Evolutionary conservation across 2,797 vertebrate genomes (phyloP), one percentile per base, ranked within the genome.

Genomic region (Molossus molossus): DNA sequence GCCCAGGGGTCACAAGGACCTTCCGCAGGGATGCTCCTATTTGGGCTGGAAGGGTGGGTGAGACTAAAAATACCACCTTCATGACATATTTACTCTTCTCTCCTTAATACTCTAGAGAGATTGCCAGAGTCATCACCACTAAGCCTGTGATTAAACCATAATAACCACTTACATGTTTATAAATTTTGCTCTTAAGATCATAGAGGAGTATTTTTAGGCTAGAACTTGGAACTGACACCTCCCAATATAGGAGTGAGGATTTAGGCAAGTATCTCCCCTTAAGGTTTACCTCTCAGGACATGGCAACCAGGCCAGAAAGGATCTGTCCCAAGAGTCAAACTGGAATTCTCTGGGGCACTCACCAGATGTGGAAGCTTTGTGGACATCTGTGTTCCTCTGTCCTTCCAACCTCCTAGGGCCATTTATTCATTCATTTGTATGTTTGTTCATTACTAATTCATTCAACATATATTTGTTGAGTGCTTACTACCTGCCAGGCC

Each of bases 141-240:
- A 95, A 96, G 96, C 97, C 90, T 79, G 94, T 60, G 97, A 97
- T 96, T 96, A 97, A 97, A 96, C 95, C 94, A 60, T 97, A 97
- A 97, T 94, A 94, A 97, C 96, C 81, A 76, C 96, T 96, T 97
- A 77, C 93, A 72, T 40, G 37, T 93, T 97, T 93, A 94, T 97
- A 94, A 97, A 96, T 85, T 93, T 92, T 58, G 90, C 92, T 90
- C 97, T 96, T 87, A 93, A 84, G 87, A 94, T 57, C 76, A 96
- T 88, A 97, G 96, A 87, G 88, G 95, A 96, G 27, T 96, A 96
- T 97, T 97, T 98, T 96, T 96, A 97, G 97, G 96, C 55, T 91
- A 87, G 96, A 86, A 95, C 77, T 82, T 75, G 88, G 91, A 89
- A 95, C 89, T 76, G 64, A 96, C 0, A n/a, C 57, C 92, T 60